Conservation (phyloP, 2,888 invertebrate genomes). For the Diarsia dahlii region DNA sequence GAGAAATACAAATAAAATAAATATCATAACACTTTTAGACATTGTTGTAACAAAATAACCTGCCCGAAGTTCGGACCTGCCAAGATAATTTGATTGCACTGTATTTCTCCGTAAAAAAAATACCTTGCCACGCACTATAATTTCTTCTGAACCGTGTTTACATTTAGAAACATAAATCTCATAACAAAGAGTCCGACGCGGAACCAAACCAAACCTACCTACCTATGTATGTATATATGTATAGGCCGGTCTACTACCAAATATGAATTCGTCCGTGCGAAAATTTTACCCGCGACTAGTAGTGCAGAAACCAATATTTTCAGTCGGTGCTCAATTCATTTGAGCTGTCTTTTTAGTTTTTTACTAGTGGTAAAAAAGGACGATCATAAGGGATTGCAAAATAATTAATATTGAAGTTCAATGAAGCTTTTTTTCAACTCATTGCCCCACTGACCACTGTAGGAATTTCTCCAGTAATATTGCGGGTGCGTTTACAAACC, state of each 20-base stretch:
- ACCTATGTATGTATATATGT: constrained; percentile 8
- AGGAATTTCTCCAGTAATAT: not conserved
- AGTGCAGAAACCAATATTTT: constrained; percentile 33
- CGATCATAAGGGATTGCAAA: not conserved
- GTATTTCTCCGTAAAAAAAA: not conserved
- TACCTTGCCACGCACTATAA: not conserved
- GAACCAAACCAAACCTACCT: constrained; percentile 23
- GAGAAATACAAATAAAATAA: too few relatives aligned
- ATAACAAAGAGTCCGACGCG: constrained; percentile 23
- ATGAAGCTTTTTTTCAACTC: not conserved
- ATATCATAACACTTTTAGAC: too few relatives aligned
- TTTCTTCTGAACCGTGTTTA: constrained; percentile 1
- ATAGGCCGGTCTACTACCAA: constrained; percentile 11
- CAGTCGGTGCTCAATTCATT: constrained; percentile 13
- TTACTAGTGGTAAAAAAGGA: not conserved
- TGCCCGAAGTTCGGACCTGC: too few relatives aligned
- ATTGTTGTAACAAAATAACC: too few relatives aligned
- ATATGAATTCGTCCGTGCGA: constrained; percentile 41
- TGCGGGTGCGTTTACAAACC: not conserved
- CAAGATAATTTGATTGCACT: too few relatives aligned
- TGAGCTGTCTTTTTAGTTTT: not conserved
- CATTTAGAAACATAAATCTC: constrained; percentile 28
- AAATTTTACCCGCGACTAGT: constrained; percentile 18
- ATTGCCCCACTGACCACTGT: not conserved
- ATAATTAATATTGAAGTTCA: not conserved